Percentiles rank a stretch among this genome's conserved stretches.
These are phyloP conservation scores for Xenopus laevis DNA, from an alignment of 2,113 vertebrate genomes.

Conservation along the genomic window DNA sequence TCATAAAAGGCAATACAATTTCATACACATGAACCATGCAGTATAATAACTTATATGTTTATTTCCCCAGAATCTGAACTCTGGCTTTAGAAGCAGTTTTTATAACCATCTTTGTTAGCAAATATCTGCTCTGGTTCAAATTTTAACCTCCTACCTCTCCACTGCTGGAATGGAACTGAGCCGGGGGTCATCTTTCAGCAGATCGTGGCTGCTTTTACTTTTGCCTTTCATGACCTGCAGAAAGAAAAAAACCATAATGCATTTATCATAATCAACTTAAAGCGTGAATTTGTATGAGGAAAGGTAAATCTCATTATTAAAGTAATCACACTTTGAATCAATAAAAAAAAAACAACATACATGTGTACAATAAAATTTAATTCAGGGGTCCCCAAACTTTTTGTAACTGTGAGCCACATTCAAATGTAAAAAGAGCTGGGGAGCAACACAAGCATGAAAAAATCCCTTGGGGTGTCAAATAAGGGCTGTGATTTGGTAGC, in stretches of 20 bases:
- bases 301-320: too few relatives aligned
- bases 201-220: conserved; percentile 96
- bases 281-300: too few relatives aligned
- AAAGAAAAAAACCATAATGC: conserved; percentile 16
- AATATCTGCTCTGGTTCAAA: background rate
- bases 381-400: too few relatives aligned
- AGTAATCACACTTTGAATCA: too few relatives aligned
- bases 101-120: background rate
- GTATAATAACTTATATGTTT: conserved; percentile 3
- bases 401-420: too few relatives aligned
- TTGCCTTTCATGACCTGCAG: conserved; percentile 89
- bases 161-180: conserved; percentile 89
- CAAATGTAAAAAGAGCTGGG: too few relatives aligned
- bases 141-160: conserved; percentile 65
- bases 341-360: too few relatives aligned
- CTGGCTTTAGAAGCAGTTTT: background rate
- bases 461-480: too few relatives aligned
- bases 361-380: too few relatives aligned
- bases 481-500: too few relatives aligned
- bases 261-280: background rate
- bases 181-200: conserved; percentile 89
- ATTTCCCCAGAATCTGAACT: conserved; percentile 20
- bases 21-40: conserved; percentile 5
- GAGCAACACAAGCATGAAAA: too few relatives aligned
- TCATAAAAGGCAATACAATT: conserved; percentile 32